Evolutionary conservation across 2,888 invertebrate species (phyloP).

Genomic region (Poecilus cupreus): DNA sequence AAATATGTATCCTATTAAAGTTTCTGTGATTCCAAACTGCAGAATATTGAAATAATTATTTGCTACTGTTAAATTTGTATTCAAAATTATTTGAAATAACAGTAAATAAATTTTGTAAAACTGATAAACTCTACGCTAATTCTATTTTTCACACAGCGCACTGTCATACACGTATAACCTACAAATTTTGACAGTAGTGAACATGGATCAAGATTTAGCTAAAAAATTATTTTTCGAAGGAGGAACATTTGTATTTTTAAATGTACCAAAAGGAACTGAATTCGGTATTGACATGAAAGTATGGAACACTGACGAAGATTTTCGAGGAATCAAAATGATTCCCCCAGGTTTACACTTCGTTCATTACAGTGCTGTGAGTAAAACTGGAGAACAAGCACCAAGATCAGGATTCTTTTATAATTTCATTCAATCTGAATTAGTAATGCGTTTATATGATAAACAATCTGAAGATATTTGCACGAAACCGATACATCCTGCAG

Average conservation of each 20-base stretch:
- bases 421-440: slow-evolving; percentile 87
- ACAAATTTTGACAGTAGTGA: slow-evolving; percentile 66
- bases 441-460: slow-evolving; percentile 92
- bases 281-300: slow-evolving; percentile 96
- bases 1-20: too few relatives aligned
- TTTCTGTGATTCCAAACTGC: too few relatives aligned
- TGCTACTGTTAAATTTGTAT: too few relatives aligned
- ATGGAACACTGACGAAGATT: slow-evolving; percentile 93
- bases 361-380: slow-evolving; percentile 85
- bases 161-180: not conserved
- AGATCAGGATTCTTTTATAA: slow-evolving; percentile 84
- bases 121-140: not conserved
- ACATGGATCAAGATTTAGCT: slow-evolving; percentile 87
- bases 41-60: too few relatives aligned
- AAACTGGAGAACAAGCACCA: slow-evolving; percentile 80
- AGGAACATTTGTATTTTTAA: slow-evolving; percentile 87
- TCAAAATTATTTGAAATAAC: too few relatives aligned
- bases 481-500: slow-evolving; percentile 79
- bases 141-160: not conserved
- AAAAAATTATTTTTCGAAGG: slow-evolving; percentile 86
- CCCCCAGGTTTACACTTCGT: slow-evolving; percentile 97
- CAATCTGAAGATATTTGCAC: slow-evolving; percentile 83
- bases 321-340: slow-evolving; percentile 98
- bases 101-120: too few relatives aligned
- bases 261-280: slow-evolving; percentile 93